Percentiles rank a stretch among this genome's conserved stretches.
Evolutionary conservation across 2,888 invertebrate species (phyloP).

Genomic region (Ornithoptera priamus): DNA sequence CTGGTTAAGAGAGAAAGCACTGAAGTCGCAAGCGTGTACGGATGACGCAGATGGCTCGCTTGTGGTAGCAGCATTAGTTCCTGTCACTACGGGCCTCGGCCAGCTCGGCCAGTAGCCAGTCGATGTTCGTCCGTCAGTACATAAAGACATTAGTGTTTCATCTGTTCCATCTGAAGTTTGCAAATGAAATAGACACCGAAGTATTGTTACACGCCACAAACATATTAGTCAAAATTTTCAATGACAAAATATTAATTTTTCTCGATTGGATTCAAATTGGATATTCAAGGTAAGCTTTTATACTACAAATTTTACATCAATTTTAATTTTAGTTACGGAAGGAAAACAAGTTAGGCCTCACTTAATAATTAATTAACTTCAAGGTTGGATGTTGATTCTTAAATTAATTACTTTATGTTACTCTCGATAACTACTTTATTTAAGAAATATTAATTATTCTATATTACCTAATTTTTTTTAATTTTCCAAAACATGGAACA

Average conservation of each 20-base stretch:
- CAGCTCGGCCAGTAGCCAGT: constrained; percentile 58
- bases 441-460: background rate
- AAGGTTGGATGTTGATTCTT: constrained; percentile 1
- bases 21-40: constrained; percentile 65
- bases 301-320: background rate
- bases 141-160: constrained; percentile 48
- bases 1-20: constrained; percentile 70
- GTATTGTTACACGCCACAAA: constrained; percentile 40
- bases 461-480: background rate
- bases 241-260: constrained; percentile 6
- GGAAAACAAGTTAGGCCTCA: background rate
- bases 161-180: constrained; percentile 33
- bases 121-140: constrained; percentile 57
- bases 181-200: constrained; percentile 38
- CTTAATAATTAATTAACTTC: constrained; percentile 5
- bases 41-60: constrained; percentile 71
- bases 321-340: background rate
- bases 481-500: background rate
- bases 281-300: constrained; percentile 19
- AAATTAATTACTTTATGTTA: background rate
- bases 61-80: constrained; percentile 44
- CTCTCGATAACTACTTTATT: background rate
- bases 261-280: constrained; percentile 12
- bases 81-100: constrained; percentile 35
- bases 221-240: constrained; percentile 22